A percentile compares a stretch with the other conserved stretches of the same genome.
Evolutionary conservation across 2,888 invertebrate genomes (phyloP).

Genomic region (Phortica okadai): DNA sequence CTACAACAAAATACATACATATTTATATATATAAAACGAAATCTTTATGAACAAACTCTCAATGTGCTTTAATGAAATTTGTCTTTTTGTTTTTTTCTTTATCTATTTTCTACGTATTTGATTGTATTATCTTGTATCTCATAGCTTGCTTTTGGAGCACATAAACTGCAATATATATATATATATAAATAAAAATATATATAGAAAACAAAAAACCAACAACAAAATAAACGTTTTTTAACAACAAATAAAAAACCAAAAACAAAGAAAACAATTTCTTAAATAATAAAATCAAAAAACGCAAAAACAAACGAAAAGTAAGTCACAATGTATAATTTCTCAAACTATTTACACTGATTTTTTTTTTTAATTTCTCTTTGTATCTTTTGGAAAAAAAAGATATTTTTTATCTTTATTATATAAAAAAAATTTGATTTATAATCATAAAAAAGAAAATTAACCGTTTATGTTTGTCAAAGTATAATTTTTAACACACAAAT

Average conservation of each 20-base stretch:
- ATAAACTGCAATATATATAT: slow-evolving; percentile 68
- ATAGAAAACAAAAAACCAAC: slow-evolving; percentile 35
- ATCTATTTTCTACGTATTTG: slow-evolving; percentile 61
- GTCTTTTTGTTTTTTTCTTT: slow-evolving; percentile 50
- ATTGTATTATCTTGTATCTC: slow-evolving; percentile 75
- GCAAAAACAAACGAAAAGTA: slow-evolving; percentile 66
- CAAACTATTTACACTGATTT: not conserved
- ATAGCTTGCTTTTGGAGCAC: slow-evolving; percentile 77
- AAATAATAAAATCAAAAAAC: slow-evolving; percentile 44
- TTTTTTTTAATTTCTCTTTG: not conserved
- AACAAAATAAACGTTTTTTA: slow-evolving; percentile 38
- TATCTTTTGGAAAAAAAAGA: not conserved
- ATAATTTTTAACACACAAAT: no score
- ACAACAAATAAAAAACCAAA: slow-evolving; percentile 48
- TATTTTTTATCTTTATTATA: not conserved
- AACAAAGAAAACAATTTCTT: slow-evolving; percentile 52
- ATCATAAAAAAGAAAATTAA: slow-evolving; percentile 5
- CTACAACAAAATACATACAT: slow-evolving; percentile 4
- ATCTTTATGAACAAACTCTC: not conserved
- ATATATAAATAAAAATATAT: slow-evolving; percentile 42
- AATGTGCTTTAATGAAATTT: slow-evolving; percentile 37
- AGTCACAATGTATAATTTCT: slow-evolving; percentile 60
- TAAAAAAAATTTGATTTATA: not conserved
- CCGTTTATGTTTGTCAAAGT: no score
- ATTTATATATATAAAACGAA: slow-evolving; percentile 14